These are phyloP conservation scores for Eumerus sabulonum DNA, from an alignment of 2,888 invertebrate genomes.

Conservation along the genomic window DNA sequence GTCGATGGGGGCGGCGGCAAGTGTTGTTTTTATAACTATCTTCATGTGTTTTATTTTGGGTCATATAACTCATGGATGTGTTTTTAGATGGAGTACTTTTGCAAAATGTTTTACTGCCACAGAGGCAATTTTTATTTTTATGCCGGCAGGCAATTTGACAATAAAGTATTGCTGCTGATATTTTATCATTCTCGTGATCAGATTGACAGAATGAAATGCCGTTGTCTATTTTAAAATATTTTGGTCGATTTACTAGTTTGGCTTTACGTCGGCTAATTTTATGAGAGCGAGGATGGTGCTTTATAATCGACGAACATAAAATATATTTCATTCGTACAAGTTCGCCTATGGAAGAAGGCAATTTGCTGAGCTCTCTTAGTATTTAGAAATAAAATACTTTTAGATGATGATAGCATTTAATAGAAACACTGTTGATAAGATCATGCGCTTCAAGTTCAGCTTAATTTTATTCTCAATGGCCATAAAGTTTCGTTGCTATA, in stretches of 20 bases:
- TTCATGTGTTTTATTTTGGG: conserved; percentile 62
- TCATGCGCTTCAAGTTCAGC: too few relatives aligned
- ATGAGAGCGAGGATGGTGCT: too few relatives aligned
- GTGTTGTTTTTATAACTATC: conserved; percentile 62
- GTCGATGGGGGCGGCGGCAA: conserved; percentile 25
- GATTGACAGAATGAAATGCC: conserved; percentile 19
- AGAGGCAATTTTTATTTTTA: conserved; percentile 57
- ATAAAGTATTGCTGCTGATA: conserved; percentile 58
- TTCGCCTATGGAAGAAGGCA: too few relatives aligned
- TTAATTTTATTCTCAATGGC: too few relatives aligned
- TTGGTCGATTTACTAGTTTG: conserved; percentile 11
- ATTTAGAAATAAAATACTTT: too few relatives aligned
- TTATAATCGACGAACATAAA: too few relatives aligned
- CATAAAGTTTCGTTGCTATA: too few relatives aligned
- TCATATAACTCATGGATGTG: conserved; percentile 54
- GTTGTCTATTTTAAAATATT: conserved; percentile 10
- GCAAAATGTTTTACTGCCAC: conserved; percentile 63
- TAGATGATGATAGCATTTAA: too few relatives aligned
- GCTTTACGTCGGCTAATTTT: too few relatives aligned
- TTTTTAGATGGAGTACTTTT: conserved; percentile 54
- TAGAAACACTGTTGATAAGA: too few relatives aligned
- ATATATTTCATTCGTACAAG: too few relatives aligned
- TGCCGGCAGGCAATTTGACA: conserved; percentile 50
- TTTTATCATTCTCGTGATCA: conserved; percentile 27
- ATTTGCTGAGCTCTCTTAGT: too few relatives aligned